phyloP scores from a whole-genome alignment of 2,888 invertebrate genomes.

The Leptarthrus brevirostris region DNA sequence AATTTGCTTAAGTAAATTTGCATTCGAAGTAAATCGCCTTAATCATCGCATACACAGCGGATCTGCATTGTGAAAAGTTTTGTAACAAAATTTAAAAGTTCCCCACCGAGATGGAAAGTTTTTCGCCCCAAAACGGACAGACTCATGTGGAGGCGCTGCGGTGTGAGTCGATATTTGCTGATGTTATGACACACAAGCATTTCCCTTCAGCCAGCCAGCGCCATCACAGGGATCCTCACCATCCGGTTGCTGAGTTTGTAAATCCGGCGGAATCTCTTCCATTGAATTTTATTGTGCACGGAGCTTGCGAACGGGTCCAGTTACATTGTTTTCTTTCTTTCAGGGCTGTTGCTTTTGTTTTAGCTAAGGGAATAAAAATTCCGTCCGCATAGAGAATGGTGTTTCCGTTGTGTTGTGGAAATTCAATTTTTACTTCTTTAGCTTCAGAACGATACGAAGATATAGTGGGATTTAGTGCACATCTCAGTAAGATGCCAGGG shows the following conservation, averaged over 20 bases:
- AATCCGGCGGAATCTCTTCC: conserved; percentile 24
- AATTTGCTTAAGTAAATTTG: conserved; percentile 4
- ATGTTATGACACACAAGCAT: conserved; percentile 5
- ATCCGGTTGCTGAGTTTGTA: conserved; percentile 22
- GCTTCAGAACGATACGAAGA: neutral
- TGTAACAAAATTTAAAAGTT: conserved; percentile 16
- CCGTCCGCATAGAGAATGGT: conserved; percentile 8
- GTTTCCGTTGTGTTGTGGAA: conserved; percentile 11
- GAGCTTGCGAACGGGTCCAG: neutral
- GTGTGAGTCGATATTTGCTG: neutral
- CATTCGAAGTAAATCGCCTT: conserved; percentile 3
- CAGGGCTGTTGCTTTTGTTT: conserved; percentile 5
- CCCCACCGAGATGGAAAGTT: neutral
- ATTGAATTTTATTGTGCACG: conserved; percentile 33
- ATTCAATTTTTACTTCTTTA: conserved; percentile 8
- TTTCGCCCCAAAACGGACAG: neutral
- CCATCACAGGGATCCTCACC: neutral
- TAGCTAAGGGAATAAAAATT: conserved; percentile 15
- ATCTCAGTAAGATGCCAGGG: too few species aligned
- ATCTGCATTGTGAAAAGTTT: neutral
- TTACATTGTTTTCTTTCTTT: conserved; percentile 2
- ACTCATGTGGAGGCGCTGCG: neutral
- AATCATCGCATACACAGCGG: conserved; percentile 6
- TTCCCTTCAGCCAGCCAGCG: neutral
- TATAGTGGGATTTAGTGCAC: neutral